phyloP scores from a whole-genome alignment of 2,797 vertebrate species.

The Synanceia verrucosa region DNA sequence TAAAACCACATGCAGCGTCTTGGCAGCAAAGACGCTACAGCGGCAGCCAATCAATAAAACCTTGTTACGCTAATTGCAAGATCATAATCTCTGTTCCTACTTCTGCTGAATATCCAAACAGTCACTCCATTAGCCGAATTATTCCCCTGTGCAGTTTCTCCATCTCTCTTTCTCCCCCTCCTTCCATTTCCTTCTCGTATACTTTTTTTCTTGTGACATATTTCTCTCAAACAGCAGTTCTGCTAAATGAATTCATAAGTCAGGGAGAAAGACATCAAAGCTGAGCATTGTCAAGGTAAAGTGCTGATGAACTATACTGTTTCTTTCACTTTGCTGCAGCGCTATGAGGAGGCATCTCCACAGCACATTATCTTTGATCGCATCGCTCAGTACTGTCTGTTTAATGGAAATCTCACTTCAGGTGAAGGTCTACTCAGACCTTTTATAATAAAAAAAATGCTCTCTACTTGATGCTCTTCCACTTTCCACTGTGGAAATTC shows the following conservation, averaged over 20 bases:
- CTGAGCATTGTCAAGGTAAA: slow-evolving; percentile 76
- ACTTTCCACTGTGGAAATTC: slow-evolving; percentile 7
- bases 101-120: slow-evolving; percentile 85
- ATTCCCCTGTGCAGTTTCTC: slow-evolving; percentile 77
- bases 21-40: slow-evolving; percentile 79
- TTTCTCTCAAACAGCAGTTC: slow-evolving; percentile 80
- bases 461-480: not conserved
- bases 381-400: slow-evolving; percentile 31
- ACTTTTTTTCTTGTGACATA: slow-evolving; percentile 58
- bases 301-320: slow-evolving; percentile 75
- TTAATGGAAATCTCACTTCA: slow-evolving; percentile 50
- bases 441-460: slow-evolving; percentile 17
- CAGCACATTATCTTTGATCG: slow-evolving; percentile 63
- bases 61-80: slow-evolving; percentile 87
- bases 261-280: slow-evolving; percentile 77
- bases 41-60: slow-evolving; percentile 86
- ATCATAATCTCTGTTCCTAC: slow-evolving; percentile 85
- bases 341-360: slow-evolving; percentile 64
- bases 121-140: slow-evolving; percentile 84
- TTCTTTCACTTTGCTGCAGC: slow-evolving; percentile 57
- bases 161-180: slow-evolving; percentile 38
- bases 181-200: slow-evolving; percentile 43
- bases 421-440: slow-evolving; percentile 49
- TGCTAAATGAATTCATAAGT: slow-evolving; percentile 80
- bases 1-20: slow-evolving; percentile 80